Base-by-base conservation (phyloP, 2,888 invertebrate species). In the Agrotis exclamationis region DNA sequence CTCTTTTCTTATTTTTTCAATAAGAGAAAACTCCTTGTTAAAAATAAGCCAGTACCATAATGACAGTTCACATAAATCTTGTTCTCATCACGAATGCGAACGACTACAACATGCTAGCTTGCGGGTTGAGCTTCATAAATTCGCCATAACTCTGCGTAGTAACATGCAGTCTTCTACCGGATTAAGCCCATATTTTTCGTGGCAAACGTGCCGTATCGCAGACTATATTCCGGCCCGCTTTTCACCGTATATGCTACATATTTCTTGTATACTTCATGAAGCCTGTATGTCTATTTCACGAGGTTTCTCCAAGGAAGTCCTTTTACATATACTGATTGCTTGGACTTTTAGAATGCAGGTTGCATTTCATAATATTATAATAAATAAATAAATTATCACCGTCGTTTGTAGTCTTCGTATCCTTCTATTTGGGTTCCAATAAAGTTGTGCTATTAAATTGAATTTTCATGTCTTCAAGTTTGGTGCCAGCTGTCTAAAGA, bases 151-250 rank as follows among this genome's bases (percentile, higher is more conserved):
- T 74, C 73, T 59, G 70, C 50, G 56, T 64, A 58, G 62, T 68
- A 67, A 58, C 70, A 48, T 69, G 67, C 69, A 74, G 76, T 75
- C 77, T 84, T 77, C 67, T 79, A 73, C 78, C 68, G 83, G 86
- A 86, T 87, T 76, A 83, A 63, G 76, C 69, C 66, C 88, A 88
- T 91, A 89, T 89, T 84, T 90, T 86, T 85, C 77, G 74, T 70
- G 63, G 78, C 74, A 84, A 85, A 84, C 89, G 89, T 89, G 91
- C 87, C 86, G 73, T 91, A 90, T 92, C 91, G 82, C 86, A 76
- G 80, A 82, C 80, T 82, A 77, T 80, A 85, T 82, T 78, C 64
- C 57, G 75, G 63, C 67, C 56, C 54, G 53, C 59, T 68, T 76
- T 80, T 74, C 62, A 69, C 28, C 59, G 53, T 75, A 73, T 71